phyloP scores from a whole-genome alignment of 1,140 invertebrate genomes.

The Heliconius himera region DNA sequence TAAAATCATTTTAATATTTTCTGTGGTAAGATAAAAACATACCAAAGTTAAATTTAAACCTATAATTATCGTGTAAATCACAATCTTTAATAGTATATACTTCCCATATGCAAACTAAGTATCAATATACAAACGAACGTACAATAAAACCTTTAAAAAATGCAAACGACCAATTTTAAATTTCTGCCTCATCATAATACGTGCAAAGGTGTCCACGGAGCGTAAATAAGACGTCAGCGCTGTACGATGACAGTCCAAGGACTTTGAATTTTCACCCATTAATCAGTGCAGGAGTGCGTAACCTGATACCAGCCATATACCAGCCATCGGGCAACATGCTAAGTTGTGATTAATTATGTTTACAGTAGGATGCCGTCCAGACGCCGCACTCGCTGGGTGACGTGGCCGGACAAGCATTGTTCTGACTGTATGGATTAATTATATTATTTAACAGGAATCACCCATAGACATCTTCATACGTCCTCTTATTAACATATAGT shows the following conservation, averaged over 20 bases:
- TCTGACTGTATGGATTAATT: constrained; percentile 44
- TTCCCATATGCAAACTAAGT: no score
- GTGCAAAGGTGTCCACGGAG: not conserved
- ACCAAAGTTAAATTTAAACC: no score
- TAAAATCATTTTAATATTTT: not conserved
- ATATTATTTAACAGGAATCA: constrained; percentile 44
- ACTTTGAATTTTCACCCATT: constrained; percentile 34
- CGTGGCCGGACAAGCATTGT: constrained; percentile 47
- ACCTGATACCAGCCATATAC: constrained; percentile 33
- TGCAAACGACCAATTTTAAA: not conserved
- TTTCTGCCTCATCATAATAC: not conserved
- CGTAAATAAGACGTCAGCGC: constrained; percentile 21
- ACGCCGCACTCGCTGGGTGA: constrained; percentile 44
- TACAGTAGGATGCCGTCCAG: constrained; percentile 47
- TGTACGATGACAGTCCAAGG: constrained; percentile 21
- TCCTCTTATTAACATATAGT: not conserved
- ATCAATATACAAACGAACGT: not conserved
- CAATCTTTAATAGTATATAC: no score
- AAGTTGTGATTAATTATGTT: constrained; percentile 44
- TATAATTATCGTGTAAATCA: no score
- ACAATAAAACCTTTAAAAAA: not conserved
- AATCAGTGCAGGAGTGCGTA: constrained; percentile 32
- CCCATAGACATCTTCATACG: constrained; percentile 16
- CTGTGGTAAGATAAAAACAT: no score
- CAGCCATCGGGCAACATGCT: constrained; percentile 32